Conservation (phyloP, 2,113 vertebrate species). For the Baryphthengus martii region DNA sequence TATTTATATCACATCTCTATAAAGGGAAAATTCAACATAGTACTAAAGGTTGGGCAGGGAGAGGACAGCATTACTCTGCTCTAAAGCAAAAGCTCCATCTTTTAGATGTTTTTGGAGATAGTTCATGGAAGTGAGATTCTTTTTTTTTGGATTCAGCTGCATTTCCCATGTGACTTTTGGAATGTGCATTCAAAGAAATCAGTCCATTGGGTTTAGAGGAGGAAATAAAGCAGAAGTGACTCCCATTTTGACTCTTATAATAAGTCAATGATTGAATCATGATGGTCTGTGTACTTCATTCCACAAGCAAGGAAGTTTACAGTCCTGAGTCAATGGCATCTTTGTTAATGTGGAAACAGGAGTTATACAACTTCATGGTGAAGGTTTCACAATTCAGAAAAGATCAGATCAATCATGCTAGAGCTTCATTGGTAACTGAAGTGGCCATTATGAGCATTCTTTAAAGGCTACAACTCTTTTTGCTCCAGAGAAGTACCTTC, state of each 20-base stretch:
- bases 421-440: background rate
- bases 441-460: background rate
- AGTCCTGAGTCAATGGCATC: background rate
- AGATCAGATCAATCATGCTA: background rate
- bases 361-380: background rate
- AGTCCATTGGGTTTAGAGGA: background rate
- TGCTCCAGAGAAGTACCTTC: background rate
- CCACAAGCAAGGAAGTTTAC: background rate
- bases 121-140: background rate
- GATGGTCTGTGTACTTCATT: background rate
- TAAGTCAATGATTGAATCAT: background rate
- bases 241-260: background rate
- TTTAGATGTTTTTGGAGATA: background rate
- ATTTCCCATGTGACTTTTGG: background rate
- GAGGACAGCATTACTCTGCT: background rate
- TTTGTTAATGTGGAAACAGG: background rate
- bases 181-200: background rate
- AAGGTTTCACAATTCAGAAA: background rate
- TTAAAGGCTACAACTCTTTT: background rate
- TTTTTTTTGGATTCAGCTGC: background rate
- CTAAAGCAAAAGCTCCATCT: background rate
- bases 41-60: background rate
- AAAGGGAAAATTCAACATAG: background rate
- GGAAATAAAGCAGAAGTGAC: background rate
- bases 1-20: background rate